A percentile compares a stretch with the other conserved stretches of the same genome.
phyloP scores from a whole-genome alignment of 2,797 vertebrate genomes.

The Danionella dracula region DNA sequence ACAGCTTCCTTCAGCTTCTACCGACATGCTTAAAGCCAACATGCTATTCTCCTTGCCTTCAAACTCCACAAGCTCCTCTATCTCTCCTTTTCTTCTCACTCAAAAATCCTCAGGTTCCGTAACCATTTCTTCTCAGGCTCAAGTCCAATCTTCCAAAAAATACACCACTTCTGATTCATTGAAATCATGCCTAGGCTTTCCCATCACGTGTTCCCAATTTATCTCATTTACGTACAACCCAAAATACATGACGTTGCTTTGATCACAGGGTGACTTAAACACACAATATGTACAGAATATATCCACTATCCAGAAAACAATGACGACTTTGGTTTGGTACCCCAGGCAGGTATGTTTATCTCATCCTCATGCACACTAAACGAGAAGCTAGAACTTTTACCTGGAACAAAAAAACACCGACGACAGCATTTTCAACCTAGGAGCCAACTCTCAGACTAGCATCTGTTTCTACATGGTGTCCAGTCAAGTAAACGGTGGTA shows the following conservation, averaged over 20 bases:
- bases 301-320: constrained; percentile 53
- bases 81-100: constrained; percentile 52
- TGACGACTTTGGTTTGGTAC: constrained; percentile 69
- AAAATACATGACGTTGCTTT: constrained; percentile 50
- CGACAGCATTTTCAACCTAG: constrained; percentile 53
- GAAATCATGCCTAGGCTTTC: constrained; percentile 16
- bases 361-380: constrained; percentile 63
- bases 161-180: background rate
- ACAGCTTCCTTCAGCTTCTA: constrained; percentile 58
- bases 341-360: constrained; percentile 57
- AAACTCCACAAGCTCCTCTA: constrained; percentile 58
- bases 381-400: constrained; percentile 60
- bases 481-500: constrained; percentile 83
- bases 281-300: constrained; percentile 56
- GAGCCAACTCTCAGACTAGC: constrained; percentile 62
- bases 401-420: constrained; percentile 61
- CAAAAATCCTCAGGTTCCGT: constrained; percentile 39
- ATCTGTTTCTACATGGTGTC: constrained; percentile 73
- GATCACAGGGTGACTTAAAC: constrained; percentile 48
- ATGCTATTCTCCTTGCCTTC: constrained; percentile 64
- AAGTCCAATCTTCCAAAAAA: constrained; percentile 39
- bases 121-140: constrained; percentile 34
- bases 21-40: constrained; percentile 79
- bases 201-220: constrained; percentile 10
- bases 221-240: constrained; percentile 37